Base-by-base conservation (phyloP, 1,140 invertebrate genomes). In the Papilio aristodemus region DNA sequence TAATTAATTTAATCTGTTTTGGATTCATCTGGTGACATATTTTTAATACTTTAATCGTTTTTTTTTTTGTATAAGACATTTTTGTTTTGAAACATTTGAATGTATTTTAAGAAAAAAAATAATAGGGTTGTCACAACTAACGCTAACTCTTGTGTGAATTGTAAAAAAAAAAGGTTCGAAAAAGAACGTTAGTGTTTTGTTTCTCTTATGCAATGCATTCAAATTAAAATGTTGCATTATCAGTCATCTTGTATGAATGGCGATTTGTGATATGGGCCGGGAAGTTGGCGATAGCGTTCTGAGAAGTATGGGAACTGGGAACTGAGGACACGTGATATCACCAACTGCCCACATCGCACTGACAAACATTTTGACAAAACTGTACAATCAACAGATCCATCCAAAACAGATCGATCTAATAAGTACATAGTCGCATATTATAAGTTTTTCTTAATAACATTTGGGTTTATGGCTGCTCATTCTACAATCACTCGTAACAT, bases 241-340 rank as follows among this genome's bases (percentile, higher is more conserved):
- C 17, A 19, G 8, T 22, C 0, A 2, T 4, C 10, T 22, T 54
- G 5, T n/a, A n/a, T 46, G 17, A 19, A 46, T 46, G 25, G 27
- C 38, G 27, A 59, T 59, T 36, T 62, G 59, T 37, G 27, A 62
- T 19, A n/a, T 19, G 4, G 36, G n/a, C 32, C 59, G 59, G 59
- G 59, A 62, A 37, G 59, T 62, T 38, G 27, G 9, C 32, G 59
- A 62, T 62, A 62, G 59, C 32, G 59, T 62, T 39, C 59, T 17
- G 36, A 62, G 17, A 59, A 59, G 27, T 59, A 0, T n/a, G 57
- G 27, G 57, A 60, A 36, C 4, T 10, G 8, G 43, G 17, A 54
- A 22, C 4, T 54, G 46, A 22, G 10, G 19, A 32, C 8, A 22
- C 17, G 27, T 6, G 27, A 32, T n/a, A n/a, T n/a, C n/a, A n/a